Base-by-base conservation (phyloP, 2,797 vertebrate genomes). In the Acanthurus tractus region DNA sequence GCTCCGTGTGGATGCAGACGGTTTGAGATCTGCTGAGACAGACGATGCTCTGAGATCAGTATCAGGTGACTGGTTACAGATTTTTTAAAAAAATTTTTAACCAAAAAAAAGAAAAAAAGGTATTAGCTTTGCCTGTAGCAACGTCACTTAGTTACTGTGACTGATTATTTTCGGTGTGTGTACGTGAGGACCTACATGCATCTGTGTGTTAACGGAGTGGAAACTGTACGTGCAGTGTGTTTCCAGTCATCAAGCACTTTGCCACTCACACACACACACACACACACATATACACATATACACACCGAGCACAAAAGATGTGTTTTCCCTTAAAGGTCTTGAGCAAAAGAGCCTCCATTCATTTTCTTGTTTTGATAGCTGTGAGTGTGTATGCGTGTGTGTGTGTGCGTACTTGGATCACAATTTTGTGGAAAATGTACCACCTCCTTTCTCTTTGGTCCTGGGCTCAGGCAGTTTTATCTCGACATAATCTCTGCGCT, bases 331-430 rank as follows among this genome's bases (percentile, higher is more conserved):
- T 49, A 52, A 69, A 15, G 17, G 13, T 72, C 58, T 46, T 38
- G 23, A 42, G 64, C 23, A 62, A 49, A 77, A 76, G 9, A 56
- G 14, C 52, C 58, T 83, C 54, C 55, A 18, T 42, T 59, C 42
- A 11, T 72, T 29, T 1, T 23, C 40, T 74, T 88, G 82, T 90
- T 89, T 90, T 69, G 62, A 84, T 85, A 90, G 82, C 79, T 88
- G 86, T 54, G 57, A 57, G 36, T 34, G 23, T 22, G 42, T 22
- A 11, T 53, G 25, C 34, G 70, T 68, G 46, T 40, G 25, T 52
- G 67, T 55, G 18, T 53, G 29, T 73, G 36, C 38, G 70, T 29
- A 23, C 7, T 42, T 22, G 54, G 17, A 76, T 56, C 76, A 62
- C 29, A 74, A 50, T 84, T 84, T 67, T 2, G 45, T 59, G 57